Conservation (phyloP, 2,888 invertebrate genomes). For the Ditula angustiorana region DNA sequence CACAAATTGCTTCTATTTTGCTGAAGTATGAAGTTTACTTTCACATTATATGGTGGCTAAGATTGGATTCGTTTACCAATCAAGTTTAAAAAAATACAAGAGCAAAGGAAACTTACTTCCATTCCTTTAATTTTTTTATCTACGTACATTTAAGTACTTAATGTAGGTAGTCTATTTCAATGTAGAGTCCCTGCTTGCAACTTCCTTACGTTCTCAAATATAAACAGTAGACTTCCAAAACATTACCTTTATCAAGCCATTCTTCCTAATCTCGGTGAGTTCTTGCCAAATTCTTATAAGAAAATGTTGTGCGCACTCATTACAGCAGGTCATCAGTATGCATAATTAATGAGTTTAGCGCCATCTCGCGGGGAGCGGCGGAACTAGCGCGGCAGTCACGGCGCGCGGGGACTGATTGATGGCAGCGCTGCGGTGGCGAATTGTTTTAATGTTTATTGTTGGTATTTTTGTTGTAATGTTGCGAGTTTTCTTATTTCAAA, state of each 20-base stretch:
- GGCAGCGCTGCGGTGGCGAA: slow-evolving; percentile 19
- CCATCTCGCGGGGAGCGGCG: slow-evolving; percentile 72
- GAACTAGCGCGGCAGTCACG: slow-evolving; percentile 56
- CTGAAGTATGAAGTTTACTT: not conserved
- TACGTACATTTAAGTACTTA: no score
- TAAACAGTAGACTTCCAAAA: slow-evolving; percentile 44
- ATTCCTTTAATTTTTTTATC: no score
- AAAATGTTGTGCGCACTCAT: slow-evolving; percentile 81
- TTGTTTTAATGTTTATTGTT: slow-evolving; percentile 11
- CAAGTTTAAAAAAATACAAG: no score
- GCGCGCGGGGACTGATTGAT: slow-evolving; percentile 40
- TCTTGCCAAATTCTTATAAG: slow-evolving; percentile 75
- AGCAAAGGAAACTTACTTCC: no score
- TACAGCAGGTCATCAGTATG: slow-evolving; percentile 91
- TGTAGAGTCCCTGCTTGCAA: no score
- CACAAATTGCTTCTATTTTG: slow-evolving; percentile 35
- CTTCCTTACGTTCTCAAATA: not conserved
- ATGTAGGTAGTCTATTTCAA: no score
- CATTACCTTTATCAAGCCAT: slow-evolving; percentile 66
- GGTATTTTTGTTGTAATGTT: not conserved
- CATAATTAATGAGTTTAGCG: slow-evolving; percentile 89
- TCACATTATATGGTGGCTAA: not conserved
- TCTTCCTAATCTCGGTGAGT: slow-evolving; percentile 67
- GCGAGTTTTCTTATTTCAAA: not conserved
- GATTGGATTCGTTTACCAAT: no score